phyloP scores from a whole-genome alignment of 2,888 invertebrate species.

The Drosophila antonietae region DNA sequence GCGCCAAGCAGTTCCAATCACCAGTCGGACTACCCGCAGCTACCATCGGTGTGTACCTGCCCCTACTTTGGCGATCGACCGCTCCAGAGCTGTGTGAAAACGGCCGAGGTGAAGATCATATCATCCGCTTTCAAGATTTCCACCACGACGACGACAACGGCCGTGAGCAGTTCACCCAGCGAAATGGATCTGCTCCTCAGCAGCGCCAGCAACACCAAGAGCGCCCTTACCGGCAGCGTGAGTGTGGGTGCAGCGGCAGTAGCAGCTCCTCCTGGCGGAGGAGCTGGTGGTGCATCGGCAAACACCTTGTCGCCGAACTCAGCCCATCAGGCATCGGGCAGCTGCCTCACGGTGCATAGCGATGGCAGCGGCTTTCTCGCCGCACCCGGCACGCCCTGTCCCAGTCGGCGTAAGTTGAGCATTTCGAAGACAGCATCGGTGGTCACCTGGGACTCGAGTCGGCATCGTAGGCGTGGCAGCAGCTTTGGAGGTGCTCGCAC shows the following conservation, averaged over 20 bases:
- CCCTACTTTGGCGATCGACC: conserved; percentile 91
- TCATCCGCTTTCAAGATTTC: conserved; percentile 77
- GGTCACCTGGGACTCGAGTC: conserved; percentile 90
- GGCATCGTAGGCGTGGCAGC: conserved; percentile 88
- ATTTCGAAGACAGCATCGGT: conserved; percentile 85
- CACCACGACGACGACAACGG: conserved; percentile 76
- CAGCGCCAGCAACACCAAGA: conserved; percentile 40
- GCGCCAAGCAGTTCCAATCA: conserved; percentile 30
- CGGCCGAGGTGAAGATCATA: conserved; percentile 86
- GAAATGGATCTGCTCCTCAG: conserved; percentile 70
- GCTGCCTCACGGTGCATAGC: conserved; percentile 67
- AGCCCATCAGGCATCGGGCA: conserved; percentile 49
- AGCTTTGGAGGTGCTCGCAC: conserved; percentile 89
- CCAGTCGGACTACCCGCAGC: conserved; percentile 84
- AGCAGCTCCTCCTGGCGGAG: conserved; percentile 49
- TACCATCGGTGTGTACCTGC: conserved; percentile 92
- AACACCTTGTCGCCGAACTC: conserved; percentile 68
- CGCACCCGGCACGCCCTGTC: conserved; percentile 83
- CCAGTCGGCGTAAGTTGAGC: conserved; percentile 85
- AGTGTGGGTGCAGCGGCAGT: conserved; percentile 79
- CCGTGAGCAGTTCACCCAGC: conserved; percentile 67
- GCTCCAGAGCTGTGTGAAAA: conserved; percentile 84
- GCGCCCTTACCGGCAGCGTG: conserved; percentile 85
- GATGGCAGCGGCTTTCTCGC: conserved; percentile 81
- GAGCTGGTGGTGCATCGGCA: conserved; percentile 70